Conservation (phyloP, 2,797 vertebrate species). For the Lindbergichthys nudifrons region DNA sequence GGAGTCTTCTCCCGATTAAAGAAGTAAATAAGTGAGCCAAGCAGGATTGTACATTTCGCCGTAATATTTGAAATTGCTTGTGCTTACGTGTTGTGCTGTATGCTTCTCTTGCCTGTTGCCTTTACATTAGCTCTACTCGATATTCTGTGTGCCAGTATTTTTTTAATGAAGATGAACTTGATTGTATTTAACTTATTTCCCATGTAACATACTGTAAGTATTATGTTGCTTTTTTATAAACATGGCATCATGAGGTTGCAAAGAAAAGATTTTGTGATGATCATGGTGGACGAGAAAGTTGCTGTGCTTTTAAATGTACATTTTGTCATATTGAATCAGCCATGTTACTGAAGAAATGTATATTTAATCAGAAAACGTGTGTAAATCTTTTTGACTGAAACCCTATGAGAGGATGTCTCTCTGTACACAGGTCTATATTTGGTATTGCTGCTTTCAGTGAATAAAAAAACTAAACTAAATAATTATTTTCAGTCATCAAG, state of each 20-base stretch:
- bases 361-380: slow-evolving; percentile 19
- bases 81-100: slow-evolving; percentile 56
- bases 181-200: slow-evolving; percentile 50
- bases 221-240: slow-evolving; percentile 32
- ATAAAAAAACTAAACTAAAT: neutral
- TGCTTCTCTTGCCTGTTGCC: slow-evolving; percentile 58
- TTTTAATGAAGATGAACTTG: slow-evolving; percentile 54
- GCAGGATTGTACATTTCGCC: slow-evolving; percentile 58
- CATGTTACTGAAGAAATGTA: slow-evolving; percentile 24
- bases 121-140: slow-evolving; percentile 54
- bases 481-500: neutral
- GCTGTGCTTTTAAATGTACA: slow-evolving; percentile 24
- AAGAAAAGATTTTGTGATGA: neutral
- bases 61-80: slow-evolving; percentile 46
- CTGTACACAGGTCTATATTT: neutral
- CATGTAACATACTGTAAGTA: slow-evolving; percentile 53
- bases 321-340: slow-evolving; percentile 30
- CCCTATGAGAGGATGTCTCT: neutral
- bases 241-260: neutral
- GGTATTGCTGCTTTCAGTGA: neutral
- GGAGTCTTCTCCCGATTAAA: slow-evolving; percentile 12
- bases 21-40: slow-evolving; percentile 37
- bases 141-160: slow-evolving; percentile 56
- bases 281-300: slow-evolving; percentile 9
- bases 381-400: slow-evolving; percentile 21